Conservation (phyloP, 1,140 invertebrate species). For the Coptotermes formosanus region DNA sequence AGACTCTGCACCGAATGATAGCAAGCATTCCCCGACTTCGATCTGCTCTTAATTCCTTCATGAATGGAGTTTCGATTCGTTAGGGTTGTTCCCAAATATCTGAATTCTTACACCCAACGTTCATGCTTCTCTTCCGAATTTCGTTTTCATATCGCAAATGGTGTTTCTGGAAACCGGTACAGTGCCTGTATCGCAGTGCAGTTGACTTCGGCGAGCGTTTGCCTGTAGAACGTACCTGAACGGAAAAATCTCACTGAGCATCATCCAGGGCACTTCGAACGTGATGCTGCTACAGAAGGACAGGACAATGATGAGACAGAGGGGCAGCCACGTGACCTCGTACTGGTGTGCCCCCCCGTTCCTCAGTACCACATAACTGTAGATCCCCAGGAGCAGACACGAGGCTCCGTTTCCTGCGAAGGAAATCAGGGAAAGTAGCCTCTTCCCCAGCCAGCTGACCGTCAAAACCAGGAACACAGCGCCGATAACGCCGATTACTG, state of each 20-base stretch:
- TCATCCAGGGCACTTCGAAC: slow-evolving; percentile 48
- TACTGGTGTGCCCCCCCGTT: background rate
- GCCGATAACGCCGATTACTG: slow-evolving; percentile 45
- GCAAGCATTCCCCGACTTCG: no score
- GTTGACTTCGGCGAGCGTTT: no score
- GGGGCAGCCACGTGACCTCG: slow-evolving; percentile 37
- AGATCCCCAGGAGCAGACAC: slow-evolving; percentile 37
- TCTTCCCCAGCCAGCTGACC: slow-evolving; percentile 55
- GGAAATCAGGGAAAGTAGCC: slow-evolving; percentile 44
- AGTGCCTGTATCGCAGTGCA: no score
- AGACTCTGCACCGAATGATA: no score
- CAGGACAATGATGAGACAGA: slow-evolving; percentile 35
- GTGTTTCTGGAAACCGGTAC: no score
- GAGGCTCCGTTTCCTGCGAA: slow-evolving; percentile 39
- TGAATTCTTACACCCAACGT: no score
- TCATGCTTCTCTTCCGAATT: no score
- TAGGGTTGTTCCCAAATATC: no score
- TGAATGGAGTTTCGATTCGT: no score
- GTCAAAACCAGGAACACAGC: slow-evolving; percentile 46
- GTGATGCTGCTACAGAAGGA: slow-evolving; percentile 36
- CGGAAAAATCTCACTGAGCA: slow-evolving; percentile 52
- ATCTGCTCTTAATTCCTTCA: no score
- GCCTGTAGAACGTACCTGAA: slow-evolving; percentile 40
- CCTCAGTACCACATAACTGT: slow-evolving; percentile 37
- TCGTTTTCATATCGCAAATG: no score